Base-by-base conservation (phyloP, 2,113 vertebrate species). In the Heteronetta atricapilla region DNA sequence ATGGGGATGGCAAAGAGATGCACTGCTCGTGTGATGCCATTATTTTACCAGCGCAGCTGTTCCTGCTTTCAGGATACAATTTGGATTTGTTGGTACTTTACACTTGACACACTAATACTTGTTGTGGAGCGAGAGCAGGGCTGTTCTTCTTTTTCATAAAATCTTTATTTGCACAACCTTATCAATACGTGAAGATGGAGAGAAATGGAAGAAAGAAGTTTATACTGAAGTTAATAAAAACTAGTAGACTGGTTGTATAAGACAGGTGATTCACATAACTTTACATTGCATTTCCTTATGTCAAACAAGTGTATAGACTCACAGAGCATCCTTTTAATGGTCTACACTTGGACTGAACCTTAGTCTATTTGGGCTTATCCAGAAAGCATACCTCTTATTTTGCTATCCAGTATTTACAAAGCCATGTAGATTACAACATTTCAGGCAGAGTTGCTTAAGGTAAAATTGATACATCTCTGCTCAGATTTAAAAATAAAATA, bases 301-400 rank as follows among this genome's bases (percentile, higher is more conserved):
- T 73, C 38, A 83, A 78, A n/a, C 12, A 55, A 76, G 2, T 50
- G 6, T 19, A 26, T 59, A 63, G 42, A 20, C 82, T 84, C 69
- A 72, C 36, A 70, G 63, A 73, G 1, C 7, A n/a, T 53, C 3
- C 10, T 88, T 90, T 88, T 34, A 69, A 19, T 73, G 20, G 31
- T 46, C 10, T 73, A 89, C 16, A 22, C 2, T 77, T 90, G 31
- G 31, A 38, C 44, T 59, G 38, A 78, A 46, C 48, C 22, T 50
- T 23, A 50, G 48, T 52, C 23, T 25, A 52, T 13, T 52, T 52
- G 50, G 23, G 21, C 14, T 44, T 46, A 44, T 0, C 11, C 23
- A 77, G 56, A 13, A 13, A 46, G 2, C 0, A 0, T 50, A 36
- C n/a, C 7, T 74, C 14, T 5, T 22, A 0, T 67, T 75, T 82